These are phyloP conservation scores for Felis catus DNA, from an alignment of 2,113 vertebrate species.

Conservation along the genomic window F.catus_Fca126_mat1.0 CM031424.1:14097001-14097500, in stretches of 20 bases:
- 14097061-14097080: neutral
- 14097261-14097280: constrained; percentile 62
- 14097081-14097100: neutral
- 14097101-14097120: neutral
- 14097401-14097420: constrained; percentile 43
- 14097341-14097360: constrained; percentile 68
- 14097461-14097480: constrained; percentile 48
- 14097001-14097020: neutral
- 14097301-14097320: neutral
- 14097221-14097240: constrained; percentile 62
- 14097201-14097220: neutral
- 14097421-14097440: constrained; percentile 43
- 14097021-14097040: neutral
- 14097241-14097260: constrained; percentile 66
- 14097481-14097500: constrained; percentile 53
- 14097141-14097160: constrained; percentile 43
- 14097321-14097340: constrained; percentile 54
- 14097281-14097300: constrained; percentile 48
- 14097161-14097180: constrained; percentile 31
- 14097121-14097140: constrained; percentile 41
- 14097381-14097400: constrained; percentile 70
- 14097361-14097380: constrained; percentile 55
- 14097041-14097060: neutral
- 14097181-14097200: constrained; percentile 18
- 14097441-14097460: constrained; percentile 25